Percentiles rank a stretch among this genome's conserved stretches.
Evolutionary conservation across 2,797 vertebrate genomes (phyloP).

Genomic region (Valencia hispanica): DNA sequence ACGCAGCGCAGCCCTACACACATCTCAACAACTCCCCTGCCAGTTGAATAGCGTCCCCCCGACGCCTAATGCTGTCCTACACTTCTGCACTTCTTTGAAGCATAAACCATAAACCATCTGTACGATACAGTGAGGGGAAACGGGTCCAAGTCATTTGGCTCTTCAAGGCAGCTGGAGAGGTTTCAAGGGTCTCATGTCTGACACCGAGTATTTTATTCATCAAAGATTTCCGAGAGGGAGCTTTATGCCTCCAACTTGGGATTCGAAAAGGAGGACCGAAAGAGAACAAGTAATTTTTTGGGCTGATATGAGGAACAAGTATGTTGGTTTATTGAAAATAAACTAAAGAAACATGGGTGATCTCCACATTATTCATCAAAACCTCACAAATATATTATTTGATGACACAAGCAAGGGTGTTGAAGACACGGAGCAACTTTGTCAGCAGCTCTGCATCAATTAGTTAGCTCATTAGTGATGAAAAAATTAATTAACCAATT

Average conservation of each 20-base stretch:
- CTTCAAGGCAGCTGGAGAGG: constrained; percentile 55
- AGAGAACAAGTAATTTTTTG: constrained; percentile 18
- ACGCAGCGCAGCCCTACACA: constrained; percentile 52
- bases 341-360: constrained; percentile 11
- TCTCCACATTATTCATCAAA: constrained; percentile 23
- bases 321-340: constrained; percentile 17
- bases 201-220: constrained; percentile 46
- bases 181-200: constrained; percentile 65
- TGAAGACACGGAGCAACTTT: constrained; percentile 12
- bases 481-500: constrained; percentile 30
- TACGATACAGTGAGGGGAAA: constrained; percentile 58
- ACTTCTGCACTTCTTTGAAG: constrained; percentile 64
- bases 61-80: constrained; percentile 55
- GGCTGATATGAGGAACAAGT: constrained; percentile 21
- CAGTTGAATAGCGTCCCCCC: constrained; percentile 45
- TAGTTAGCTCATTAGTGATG: constrained; percentile 21
- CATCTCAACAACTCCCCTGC: constrained; percentile 64
- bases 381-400: background rate
- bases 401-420: constrained; percentile 14
- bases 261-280: constrained; percentile 48
- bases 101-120: constrained; percentile 73
- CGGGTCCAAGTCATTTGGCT: constrained; percentile 66
- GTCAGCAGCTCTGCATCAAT: background rate
- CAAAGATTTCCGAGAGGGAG: constrained; percentile 23
- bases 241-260: constrained; percentile 29